A percentile compares a stretch with the other conserved stretches of the same genome.
These are phyloP conservation scores for Arbacia lixula DNA, from an alignment of 53 echinoderm and acorn worm genomes.

Conservation along the genomic window DNA sequence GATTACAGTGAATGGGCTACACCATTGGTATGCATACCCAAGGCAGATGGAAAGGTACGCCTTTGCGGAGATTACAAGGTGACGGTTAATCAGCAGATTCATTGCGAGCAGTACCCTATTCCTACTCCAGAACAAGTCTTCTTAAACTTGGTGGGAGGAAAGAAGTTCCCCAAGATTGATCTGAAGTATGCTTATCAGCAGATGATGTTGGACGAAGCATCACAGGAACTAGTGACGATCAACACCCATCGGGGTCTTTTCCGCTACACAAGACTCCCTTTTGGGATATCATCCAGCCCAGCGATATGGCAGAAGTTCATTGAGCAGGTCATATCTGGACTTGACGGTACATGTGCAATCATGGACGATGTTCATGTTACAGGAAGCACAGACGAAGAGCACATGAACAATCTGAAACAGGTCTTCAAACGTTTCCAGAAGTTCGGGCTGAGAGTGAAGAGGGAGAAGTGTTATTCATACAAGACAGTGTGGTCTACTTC, in stretches of 20 bases:
- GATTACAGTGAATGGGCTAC: constrained; percentile 59
- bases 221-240: constrained; percentile 43
- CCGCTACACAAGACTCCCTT: constrained; percentile 38
- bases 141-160: constrained; percentile 45
- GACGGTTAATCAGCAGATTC: constrained; percentile 34
- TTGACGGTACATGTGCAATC: constrained; percentile 37
- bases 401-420: background rate
- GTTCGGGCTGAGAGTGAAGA: background rate
- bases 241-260: constrained; percentile 53
- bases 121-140: constrained; percentile 43
- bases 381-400: background rate
- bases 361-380: constrained; percentile 65
- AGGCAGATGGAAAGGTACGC: constrained; percentile 13
- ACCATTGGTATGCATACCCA: constrained; percentile 47
- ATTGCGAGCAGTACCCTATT: constrained; percentile 60
- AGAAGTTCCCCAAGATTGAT: constrained; percentile 62
- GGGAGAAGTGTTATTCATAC: background rate
- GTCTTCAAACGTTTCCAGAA: background rate
- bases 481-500: background rate
- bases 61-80: constrained; percentile 43
- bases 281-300: constrained; percentile 57
- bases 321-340: constrained; percentile 52
- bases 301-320: constrained; percentile 61
- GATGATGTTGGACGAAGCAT: constrained; percentile 53
- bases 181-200: constrained; percentile 63